A percentile compares a stretch with the other conserved stretches of the same genome.
Conservation (phyloP, 2,113 vertebrate species). For the Oceanodroma tethys region DNA sequence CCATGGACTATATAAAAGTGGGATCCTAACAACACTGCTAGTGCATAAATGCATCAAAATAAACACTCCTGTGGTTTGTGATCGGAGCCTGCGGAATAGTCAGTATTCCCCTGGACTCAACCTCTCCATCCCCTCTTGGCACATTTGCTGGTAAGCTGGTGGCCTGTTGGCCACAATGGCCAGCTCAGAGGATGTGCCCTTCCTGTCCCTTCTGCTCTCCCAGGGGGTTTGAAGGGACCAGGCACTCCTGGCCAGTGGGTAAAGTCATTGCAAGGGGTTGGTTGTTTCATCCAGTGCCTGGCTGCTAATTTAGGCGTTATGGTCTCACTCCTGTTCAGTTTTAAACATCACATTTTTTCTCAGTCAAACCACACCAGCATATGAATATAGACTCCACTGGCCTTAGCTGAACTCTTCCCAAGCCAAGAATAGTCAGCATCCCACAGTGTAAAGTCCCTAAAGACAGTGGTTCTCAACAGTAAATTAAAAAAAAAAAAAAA, state of each 20-base stretch:
- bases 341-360: neutral
- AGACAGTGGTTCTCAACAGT: neutral
- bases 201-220: neutral
- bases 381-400: neutral
- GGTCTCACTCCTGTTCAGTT: neutral
- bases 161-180: neutral
- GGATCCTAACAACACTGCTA: neutral
- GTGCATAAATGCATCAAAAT: neutral
- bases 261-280: neutral
- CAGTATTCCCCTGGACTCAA: neutral
- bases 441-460: neutral
- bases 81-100: neutral
- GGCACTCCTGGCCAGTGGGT: neutral
- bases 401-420: constrained; percentile 14
- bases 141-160: neutral
- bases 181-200: neutral
- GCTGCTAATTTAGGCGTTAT: neutral
- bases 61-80: neutral
- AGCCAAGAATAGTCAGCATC: neutral
- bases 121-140: neutral
- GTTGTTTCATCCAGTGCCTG: neutral
- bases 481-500: neutral
- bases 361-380: neutral
- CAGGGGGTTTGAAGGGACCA: neutral
- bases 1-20: neutral